Evolutionary conservation across 2,113 vertebrate genomes (phyloP).

Genomic region (Bungarus multicinctus): DNA sequence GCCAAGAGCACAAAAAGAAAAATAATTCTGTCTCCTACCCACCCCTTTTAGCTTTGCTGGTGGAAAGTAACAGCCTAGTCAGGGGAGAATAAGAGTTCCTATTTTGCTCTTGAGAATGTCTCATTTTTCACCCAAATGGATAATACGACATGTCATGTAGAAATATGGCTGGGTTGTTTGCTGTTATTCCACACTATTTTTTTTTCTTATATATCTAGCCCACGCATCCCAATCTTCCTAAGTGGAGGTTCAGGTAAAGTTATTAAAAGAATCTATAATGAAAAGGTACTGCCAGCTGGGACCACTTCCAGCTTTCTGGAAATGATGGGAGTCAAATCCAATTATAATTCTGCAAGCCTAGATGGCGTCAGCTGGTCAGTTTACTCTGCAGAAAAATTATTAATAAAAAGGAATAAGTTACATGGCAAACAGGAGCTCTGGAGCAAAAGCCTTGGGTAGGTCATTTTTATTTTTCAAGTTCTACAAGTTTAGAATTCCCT

Average conservation of each 20-base stretch:
- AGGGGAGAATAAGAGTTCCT: not conserved
- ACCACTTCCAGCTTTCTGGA: slow-evolving; percentile 8
- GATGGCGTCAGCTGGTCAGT: slow-evolving; percentile 7
- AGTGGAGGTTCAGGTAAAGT: not conserved
- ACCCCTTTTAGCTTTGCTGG: not conserved
- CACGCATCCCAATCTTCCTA: not conserved
- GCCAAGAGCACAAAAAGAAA: not conserved
- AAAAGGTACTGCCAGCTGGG: not conserved
- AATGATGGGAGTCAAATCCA: not conserved
- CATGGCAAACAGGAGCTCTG: not conserved
- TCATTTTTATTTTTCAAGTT: not conserved
- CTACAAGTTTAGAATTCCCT: not conserved
- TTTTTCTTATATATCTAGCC: not conserved
- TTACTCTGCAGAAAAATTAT: slow-evolving; percentile 8
- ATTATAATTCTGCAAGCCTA: slow-evolving; percentile 1
- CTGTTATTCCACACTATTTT: not conserved
- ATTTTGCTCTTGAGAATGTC: not conserved
- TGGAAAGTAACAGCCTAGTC: not conserved
- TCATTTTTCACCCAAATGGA: not conserved
- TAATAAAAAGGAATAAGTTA: slow-evolving; percentile 1
- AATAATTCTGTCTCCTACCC: not conserved
- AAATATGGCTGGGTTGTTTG: not conserved
- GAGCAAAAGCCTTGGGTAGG: not conserved
- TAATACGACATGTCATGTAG: not conserved
- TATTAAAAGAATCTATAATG: not conserved